These are phyloP conservation scores for Sander vitreus DNA, from an alignment of 2,113 vertebrate genomes.

Conservation along the genomic window DNA sequence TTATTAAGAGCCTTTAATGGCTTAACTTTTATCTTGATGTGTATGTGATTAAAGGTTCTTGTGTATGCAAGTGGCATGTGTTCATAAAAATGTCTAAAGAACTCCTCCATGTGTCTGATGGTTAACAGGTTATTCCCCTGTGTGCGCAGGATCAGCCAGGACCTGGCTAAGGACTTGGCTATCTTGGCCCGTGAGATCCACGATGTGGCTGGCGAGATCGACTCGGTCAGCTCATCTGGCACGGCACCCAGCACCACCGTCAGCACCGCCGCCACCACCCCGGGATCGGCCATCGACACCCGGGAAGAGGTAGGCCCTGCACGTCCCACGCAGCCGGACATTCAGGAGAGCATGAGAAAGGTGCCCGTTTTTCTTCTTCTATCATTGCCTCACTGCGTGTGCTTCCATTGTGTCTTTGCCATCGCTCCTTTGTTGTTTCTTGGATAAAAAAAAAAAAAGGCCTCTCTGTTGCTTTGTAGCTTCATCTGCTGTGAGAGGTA, in stretches of 20 bases:
- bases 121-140: conserved; percentile 89
- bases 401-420: conserved; percentile 52
- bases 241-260: conserved; percentile 98
- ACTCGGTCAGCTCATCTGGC: conserved; percentile 99
- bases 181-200: conserved; percentile 99
- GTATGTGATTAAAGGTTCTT: not conserved
- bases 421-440: conserved; percentile 52
- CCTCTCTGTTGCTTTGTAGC: conserved; percentile 24
- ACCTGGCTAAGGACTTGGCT: conserved; percentile 93
- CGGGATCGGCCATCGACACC: conserved; percentile 99
- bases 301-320: conserved; percentile 99
- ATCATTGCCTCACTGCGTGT: conserved; percentile 61
- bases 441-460: conserved; percentile 28
- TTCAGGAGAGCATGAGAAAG: conserved; percentile 93
- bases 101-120: conserved; percentile 79
- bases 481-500: conserved; percentile 42
- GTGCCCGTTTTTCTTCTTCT: conserved; percentile 91
- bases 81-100: conserved; percentile 66
- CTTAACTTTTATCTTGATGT: not conserved
- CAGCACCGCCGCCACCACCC: conserved; percentile 99
- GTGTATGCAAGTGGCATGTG: conserved; percentile 41
- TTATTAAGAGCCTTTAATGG: not conserved
- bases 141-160: conserved; percentile 98
- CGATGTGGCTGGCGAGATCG: conserved; percentile 98
- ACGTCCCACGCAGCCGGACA: conserved; percentile 73